Percentiles rank a stretch among this genome's conserved stretches.
Evolutionary conservation across 2,797 vertebrate genomes (phyloP).

Genomic region (Bucorvus abyssinicus): DNA sequence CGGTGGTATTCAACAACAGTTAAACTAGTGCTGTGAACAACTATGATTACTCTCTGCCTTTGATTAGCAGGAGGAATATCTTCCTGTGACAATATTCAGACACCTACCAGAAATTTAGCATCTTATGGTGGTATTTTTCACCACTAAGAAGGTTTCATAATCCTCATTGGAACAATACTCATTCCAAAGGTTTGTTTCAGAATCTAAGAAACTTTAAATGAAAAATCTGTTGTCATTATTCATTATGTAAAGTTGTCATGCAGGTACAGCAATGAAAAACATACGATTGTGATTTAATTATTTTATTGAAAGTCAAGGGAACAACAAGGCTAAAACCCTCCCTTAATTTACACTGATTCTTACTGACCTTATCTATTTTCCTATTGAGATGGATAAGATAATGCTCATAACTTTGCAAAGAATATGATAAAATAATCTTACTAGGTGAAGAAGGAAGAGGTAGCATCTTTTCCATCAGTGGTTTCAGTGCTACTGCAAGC

Average conservation of each 20-base stretch:
- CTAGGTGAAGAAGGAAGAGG: not conserved
- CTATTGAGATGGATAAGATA: not conserved
- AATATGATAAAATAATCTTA: not conserved
- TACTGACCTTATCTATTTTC: not conserved
- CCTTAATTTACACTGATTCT: not conserved
- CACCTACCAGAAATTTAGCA: not conserved
- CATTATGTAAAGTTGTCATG: not conserved
- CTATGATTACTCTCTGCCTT: not conserved
- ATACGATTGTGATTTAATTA: not conserved
- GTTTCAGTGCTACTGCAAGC: not conserved
- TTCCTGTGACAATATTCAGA: not conserved
- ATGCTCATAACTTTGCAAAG: not conserved
- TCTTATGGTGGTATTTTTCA: not conserved
- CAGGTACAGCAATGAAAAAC: not conserved
- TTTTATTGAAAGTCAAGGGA: not conserved
- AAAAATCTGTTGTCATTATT: not conserved
- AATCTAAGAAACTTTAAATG: not conserved
- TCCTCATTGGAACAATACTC: not conserved
- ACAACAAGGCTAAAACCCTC: not conserved
- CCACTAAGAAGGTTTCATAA: not conserved
- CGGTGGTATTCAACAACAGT: not conserved
- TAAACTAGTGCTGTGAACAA: not conserved
- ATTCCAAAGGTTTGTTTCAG: not conserved
- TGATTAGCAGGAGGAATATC: not conserved
- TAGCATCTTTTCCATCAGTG: not conserved